Base-by-base conservation (phyloP, 2,113 vertebrate genomes). In the Alethe diademata region DNA sequence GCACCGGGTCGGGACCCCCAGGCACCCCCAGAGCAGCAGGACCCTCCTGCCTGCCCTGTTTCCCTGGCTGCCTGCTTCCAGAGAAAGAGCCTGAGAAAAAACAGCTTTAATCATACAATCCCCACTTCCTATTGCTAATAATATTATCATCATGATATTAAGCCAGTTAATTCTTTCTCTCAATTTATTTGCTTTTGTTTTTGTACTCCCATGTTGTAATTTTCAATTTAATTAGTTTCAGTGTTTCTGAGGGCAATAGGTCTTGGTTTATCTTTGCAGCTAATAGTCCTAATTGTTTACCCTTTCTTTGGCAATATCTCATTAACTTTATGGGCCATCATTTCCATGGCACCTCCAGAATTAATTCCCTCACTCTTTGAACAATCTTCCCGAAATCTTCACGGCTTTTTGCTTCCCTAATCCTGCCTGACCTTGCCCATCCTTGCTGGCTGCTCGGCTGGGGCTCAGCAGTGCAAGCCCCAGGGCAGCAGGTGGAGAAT, bases 271-370 rank as follows among this genome's bases (percentile, higher is more conserved):
- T 97, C 97, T 97, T 90, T 19, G n/a, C 90, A 89, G 97, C 96
- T 97, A 97, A 98, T 97, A 96, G 96, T 45, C 84, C 95, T 98
- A 98, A 98, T 98, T 98, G 98, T 97, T 98, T 97, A 98, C 94
- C 93, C 95, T 97, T 97, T 92, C 93, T 97, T 96, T 91, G 62
- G 91, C 95, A 87, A 92, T 96, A 97, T 98, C 98, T 98, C 97
- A 96, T 98, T 98, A 98, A 97, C 97, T 98, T 98, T 97, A 98
- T 97, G 96, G 97, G 92, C 97, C 82, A 95, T 94, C 91, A 47
- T 97, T 97, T 95, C 90, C 31, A 14, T 91, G 93, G 88, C 94
- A 92, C 64, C 96, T 93, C 69, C 89, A 35, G 96, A 95, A 97
- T 97, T 95, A 96, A 97, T 97, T 97, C 92, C 87, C 85, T 94